Evolutionary conservation across 2,113 vertebrate species (phyloP).

Genomic region (Egretta garzetta): DNA sequence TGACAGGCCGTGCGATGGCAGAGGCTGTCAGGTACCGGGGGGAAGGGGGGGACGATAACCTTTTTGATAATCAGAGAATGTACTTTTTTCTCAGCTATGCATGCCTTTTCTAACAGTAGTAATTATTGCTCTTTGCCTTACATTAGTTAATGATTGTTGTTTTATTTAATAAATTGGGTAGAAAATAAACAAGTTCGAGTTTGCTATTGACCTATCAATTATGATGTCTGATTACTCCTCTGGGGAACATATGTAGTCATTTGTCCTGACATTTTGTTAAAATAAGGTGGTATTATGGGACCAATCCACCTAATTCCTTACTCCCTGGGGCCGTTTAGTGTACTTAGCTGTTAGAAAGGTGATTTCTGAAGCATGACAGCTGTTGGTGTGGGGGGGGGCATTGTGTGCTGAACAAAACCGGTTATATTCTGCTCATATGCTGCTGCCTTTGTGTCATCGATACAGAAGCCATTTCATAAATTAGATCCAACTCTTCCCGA

Average conservation of each 20-base stretch:
- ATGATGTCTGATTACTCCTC: constrained; percentile 42
- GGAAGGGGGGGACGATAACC: background rate
- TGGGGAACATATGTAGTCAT: constrained; percentile 45
- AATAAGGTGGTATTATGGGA: constrained; percentile 53
- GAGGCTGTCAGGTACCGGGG: background rate
- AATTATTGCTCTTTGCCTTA: background rate
- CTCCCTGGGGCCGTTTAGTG: constrained; percentile 55
- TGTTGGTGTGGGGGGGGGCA: constrained; percentile 69
- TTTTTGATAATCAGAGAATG: background rate
- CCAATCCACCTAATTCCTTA: constrained; percentile 67
- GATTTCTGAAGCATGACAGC: constrained; percentile 75
- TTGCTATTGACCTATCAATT: constrained; percentile 55
- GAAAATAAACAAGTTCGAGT: constrained; percentile 43
- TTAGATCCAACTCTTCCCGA: constrained; percentile 47
- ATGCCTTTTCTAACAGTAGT: background rate
- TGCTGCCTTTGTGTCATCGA: constrained; percentile 55
- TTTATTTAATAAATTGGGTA: constrained; percentile 65
- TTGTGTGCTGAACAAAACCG: constrained; percentile 71
- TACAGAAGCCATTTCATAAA: constrained; percentile 62
- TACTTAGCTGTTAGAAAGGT: constrained; percentile 70
- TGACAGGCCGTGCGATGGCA: background rate
- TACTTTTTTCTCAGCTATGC: background rate
- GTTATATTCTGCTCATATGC: constrained; percentile 35
- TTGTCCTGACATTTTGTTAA: constrained; percentile 65
- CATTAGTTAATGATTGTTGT: constrained; percentile 32